Base-by-base conservation (phyloP, 2,113 vertebrate genomes). In the Ceyx margarethae region DNA sequence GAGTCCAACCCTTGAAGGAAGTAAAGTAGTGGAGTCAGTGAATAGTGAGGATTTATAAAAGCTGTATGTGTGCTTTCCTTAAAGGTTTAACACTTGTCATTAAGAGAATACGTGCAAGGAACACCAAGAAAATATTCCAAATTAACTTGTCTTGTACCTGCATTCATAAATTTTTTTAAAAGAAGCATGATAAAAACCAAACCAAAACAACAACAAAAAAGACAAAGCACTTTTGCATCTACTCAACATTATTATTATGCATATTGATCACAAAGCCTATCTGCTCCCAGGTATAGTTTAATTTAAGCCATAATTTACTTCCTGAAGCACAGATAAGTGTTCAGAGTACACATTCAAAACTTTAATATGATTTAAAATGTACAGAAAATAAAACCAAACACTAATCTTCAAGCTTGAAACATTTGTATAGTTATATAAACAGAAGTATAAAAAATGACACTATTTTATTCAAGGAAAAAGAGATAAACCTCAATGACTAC, bases 301-400 rank as follows among this genome's bases (percentile, higher is more conserved):
- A 82, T 80, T 94, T 74, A 82, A 91, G 74, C 11, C 31, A n/a
- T 68, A 29, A 93, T 65, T 87, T 51, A 86, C 29, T 51, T 51
- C 48, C 60, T 69, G 21, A 61, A 79, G 43, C 29, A 75, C 25
- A 72, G 28, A 6, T 40, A 68, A 56, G 50, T 46, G 22, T 65
- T 82, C 56, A 91, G 45, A 68, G 51, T 9, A n/a, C 12, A 15
- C 19, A 61, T 29, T 89, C 68, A 81, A 81, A 35, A 56, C 33
- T 46, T 62, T 62, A 68, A n/a, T 61, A 81, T 4, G 5, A 17
- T 58, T 90, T 81, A 50, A 90, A 83, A 76, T 86, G 53, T 9
- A 40, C 4, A 54, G 12, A 74, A 82, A 82, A 62, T 35, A 72
- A 89, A 82, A 69, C 19, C 62, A 80, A 90, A 22, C 42, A 22